Conservation (phyloP, 2,797 vertebrate genomes). For the Danio kyathit region DNA sequence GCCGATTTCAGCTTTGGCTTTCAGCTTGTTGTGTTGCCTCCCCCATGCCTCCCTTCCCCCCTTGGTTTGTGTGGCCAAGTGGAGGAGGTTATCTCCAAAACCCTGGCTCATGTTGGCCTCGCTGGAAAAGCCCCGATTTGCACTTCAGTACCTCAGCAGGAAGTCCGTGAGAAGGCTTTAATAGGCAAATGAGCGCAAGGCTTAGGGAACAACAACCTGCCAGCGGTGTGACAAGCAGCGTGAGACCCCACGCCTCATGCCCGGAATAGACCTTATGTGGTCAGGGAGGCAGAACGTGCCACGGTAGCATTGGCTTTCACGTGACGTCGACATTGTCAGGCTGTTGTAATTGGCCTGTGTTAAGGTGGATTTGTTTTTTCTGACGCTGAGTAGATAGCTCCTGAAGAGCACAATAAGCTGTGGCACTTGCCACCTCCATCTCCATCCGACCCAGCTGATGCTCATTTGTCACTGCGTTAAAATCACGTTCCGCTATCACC, state of each 20-base stretch:
- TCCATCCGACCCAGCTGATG: conserved; percentile 62
- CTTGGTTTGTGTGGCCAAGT: conserved; percentile 83
- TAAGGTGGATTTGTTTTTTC: conserved; percentile 50
- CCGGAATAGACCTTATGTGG: conserved; percentile 35
- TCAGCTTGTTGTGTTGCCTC: conserved; percentile 66
- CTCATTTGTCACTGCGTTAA: conserved; percentile 57
- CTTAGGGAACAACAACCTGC: conserved; percentile 76
- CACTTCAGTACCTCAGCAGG: conserved; percentile 91
- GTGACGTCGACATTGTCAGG: conserved; percentile 48
- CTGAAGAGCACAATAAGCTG: conserved; percentile 37
- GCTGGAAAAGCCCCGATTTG: conserved; percentile 84
- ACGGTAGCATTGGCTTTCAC: conserved; percentile 59
- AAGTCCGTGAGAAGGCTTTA: conserved; percentile 80
- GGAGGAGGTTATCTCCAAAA: conserved; percentile 64
- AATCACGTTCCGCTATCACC: conserved; percentile 42
- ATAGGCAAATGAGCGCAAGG: conserved; percentile 88
- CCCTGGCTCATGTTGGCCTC: conserved; percentile 83
- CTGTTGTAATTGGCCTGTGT: conserved; percentile 25
- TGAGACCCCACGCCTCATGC: conserved; percentile 67
- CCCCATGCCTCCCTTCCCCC: conserved; percentile 64
- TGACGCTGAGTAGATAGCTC: conserved; percentile 46
- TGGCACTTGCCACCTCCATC: conserved; percentile 60
- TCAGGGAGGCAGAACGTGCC: conserved; percentile 17
- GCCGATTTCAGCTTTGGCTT: conserved; percentile 48
- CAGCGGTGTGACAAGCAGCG: conserved; percentile 43